These are phyloP conservation scores for Okamejei kenojei DNA, from an alignment of 2,797 vertebrate species.

Conservation along the genomic window DNA sequence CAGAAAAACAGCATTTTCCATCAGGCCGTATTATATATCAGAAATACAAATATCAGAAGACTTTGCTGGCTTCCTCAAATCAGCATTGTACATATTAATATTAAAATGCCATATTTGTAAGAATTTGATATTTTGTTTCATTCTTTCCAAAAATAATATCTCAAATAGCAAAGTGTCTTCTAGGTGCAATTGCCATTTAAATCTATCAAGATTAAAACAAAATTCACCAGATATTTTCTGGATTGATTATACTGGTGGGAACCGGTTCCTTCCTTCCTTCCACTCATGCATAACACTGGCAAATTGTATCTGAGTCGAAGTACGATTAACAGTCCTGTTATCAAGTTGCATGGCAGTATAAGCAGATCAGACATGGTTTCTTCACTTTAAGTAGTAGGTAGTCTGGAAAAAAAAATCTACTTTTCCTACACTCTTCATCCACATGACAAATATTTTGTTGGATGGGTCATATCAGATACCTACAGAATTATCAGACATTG, in stretches of 20 bases:
- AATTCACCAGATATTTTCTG: not conserved
- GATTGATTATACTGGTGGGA: not conserved
- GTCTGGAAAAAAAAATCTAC: not conserved
- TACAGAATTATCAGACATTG: not conserved
- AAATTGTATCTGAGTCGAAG: not conserved
- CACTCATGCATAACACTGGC: not conserved
- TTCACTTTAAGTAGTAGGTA: not conserved
- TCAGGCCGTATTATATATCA: not conserved
- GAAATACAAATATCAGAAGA: not conserved
- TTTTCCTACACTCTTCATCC: not conserved
- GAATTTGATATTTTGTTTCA: too few species aligned
- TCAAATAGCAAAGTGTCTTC: not conserved
- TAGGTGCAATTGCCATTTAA: not conserved
- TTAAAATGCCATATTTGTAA: too few species aligned
- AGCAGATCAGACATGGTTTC: not conserved
- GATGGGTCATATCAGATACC: not conserved
- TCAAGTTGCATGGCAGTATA: not conserved
- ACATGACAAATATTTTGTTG: not conserved
- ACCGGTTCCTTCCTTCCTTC: too few species aligned
- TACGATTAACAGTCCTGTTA: not conserved
- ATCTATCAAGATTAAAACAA: not conserved
- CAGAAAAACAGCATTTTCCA: not conserved
- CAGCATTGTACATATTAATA: not conserved
- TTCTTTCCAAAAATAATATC: too few species aligned
- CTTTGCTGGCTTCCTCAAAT: not conserved